Evolutionary conservation across 2,888 invertebrate species (phyloP).

Genomic region (Mallateleia sp.): DNA sequence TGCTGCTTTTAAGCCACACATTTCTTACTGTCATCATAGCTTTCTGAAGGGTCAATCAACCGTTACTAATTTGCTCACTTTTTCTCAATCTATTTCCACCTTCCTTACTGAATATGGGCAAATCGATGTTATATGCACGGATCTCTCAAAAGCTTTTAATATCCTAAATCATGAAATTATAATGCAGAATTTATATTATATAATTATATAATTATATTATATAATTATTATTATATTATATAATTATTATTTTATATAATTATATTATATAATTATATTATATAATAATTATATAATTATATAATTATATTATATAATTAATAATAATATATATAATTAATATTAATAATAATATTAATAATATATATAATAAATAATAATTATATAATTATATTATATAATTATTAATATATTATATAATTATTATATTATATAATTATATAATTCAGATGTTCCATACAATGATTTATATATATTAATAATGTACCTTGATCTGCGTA

Average conservation of each 20-base stretch:
- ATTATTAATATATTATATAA: no score
- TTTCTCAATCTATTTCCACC: not conserved
- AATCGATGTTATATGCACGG: conserved; percentile 11
- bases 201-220: no score
- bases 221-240: no score
- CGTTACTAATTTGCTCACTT: not conserved
- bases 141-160: not conserved
- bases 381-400: no score
- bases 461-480: not conserved
- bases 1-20: not conserved
- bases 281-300: no score
- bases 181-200: not conserved
- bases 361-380: no score
- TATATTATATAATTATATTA: no score
- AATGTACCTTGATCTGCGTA: not conserved
- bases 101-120: not conserved
- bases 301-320: no score
- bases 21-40: not conserved
- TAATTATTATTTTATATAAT: no score
- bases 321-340: no score
- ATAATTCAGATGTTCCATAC: not conserved
- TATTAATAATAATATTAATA: no score
- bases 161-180: not conserved
- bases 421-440: no score
- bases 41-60: not conserved